Base-by-base conservation (phyloP, 2,888 invertebrate genomes). In the Agonum fuliginosum region DNA sequence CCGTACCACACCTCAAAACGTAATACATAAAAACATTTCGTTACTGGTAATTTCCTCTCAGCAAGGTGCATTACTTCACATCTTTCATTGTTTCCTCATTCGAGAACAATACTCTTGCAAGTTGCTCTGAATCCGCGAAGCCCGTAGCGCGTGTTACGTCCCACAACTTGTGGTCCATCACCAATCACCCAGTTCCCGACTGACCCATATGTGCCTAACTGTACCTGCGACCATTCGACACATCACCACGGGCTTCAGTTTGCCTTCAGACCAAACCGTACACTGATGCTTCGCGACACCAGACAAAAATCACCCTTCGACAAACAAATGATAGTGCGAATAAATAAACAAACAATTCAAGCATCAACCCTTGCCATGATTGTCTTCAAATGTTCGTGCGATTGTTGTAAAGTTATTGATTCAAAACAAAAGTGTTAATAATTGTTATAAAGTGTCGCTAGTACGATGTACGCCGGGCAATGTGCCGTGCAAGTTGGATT, bases 171-270 rank as follows among this genome's bases (percentile, higher is more conserved):
- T 30, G 46, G 46, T 46, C 12, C 46, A 46, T 46, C 46, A 30
- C 3, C 30, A n/a, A 30, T 30, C 30, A 46, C 46, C 62, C 74
- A 74, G 62, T 74, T 62, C 74, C 74, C 74, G 46, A 74, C 19
- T 74, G 74, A 74, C 74, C 74, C 46, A 74, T 74, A 71, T 71
- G 46, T 43, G 41, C 34, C 41, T 67, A 67, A 67, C 67, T 67
- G 67, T 67, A 62, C 30, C 27, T 46, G 17, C 17, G 46, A 17
- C 8, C 46, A 46, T 46, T n/a, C 46, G 46, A 6, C 14, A 46
- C 17, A 46, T 46, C 46, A 46, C 46, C 17, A 12, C 17, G 14
- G 46, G 14, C 46, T 17, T 46, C 37, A 14, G 14, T 43, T 14
- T 48, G n/a, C n/a, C n/a, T n/a, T n/a, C n/a, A n/a, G 30, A 19